A percentile compares a stretch with the other conserved stretches of the same genome.
phyloP scores from a whole-genome alignment of 2,797 vertebrate genomes.

The Thamnophis elegans region DNA sequence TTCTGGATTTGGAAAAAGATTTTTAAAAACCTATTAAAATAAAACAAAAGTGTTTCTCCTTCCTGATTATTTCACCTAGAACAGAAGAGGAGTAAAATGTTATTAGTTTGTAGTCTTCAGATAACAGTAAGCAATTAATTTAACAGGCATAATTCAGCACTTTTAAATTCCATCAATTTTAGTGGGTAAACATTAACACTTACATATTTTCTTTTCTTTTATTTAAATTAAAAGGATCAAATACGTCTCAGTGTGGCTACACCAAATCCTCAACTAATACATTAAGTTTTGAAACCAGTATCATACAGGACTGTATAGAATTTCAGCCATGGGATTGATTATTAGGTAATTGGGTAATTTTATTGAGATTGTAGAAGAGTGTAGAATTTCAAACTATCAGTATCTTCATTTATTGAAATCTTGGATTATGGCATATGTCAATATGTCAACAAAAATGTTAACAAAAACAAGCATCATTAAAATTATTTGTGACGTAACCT shows the following conservation, averaged over 20 bases:
- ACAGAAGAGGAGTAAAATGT: background rate
- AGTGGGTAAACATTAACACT: background rate
- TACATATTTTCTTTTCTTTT: background rate
- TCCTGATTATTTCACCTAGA: background rate
- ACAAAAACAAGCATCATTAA: background rate
- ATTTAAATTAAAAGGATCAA: background rate
- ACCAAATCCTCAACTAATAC: background rate
- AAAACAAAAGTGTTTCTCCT: background rate
- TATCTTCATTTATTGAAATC: background rate
- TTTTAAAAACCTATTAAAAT: background rate
- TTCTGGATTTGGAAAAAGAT: background rate
- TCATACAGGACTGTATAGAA: background rate
- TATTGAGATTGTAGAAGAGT: background rate
- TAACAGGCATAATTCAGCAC: background rate
- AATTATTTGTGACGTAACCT: background rate
- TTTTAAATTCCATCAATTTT: background rate
- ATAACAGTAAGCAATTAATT: background rate
- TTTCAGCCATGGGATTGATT: background rate
- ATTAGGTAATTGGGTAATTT: background rate
- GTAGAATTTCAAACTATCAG: background rate
- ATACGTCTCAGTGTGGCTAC: background rate
- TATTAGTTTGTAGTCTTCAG: background rate
- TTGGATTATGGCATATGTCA: background rate
- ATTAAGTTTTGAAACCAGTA: background rate
- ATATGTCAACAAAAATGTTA: background rate